Evolutionary conservation across 23 tunicate species (phyloP).

Genomic region (Phallusia fumigata): DNA sequence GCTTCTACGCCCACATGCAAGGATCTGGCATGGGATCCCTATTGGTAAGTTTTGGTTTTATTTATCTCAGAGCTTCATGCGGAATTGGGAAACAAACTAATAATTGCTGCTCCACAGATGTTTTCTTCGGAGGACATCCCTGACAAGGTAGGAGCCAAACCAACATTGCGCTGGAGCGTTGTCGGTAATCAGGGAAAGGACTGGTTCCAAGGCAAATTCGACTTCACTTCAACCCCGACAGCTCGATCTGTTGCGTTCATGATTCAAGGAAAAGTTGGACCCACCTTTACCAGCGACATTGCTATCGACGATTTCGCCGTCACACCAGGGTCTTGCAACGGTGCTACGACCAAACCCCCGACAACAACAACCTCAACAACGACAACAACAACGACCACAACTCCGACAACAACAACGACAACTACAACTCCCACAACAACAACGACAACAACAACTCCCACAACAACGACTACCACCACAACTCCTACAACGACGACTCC

Average conservation of each 20-base stretch:
- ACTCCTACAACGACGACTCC: no score
- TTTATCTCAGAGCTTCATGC: no score
- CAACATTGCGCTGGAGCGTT: constrained; percentile 20
- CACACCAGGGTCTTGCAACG: constrained; percentile 49
- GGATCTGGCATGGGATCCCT: constrained; percentile 83
- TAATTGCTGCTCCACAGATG: constrained; percentile 29
- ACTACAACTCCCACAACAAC: constrained; percentile 34
- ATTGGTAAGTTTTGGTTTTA: constrained; percentile 23
- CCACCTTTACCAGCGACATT: constrained; percentile 87
- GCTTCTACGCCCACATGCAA: constrained; percentile 77
- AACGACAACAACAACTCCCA: constrained; percentile 18
- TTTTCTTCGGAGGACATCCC: constrained; percentile 48
- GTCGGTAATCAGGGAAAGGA: constrained; percentile 71
- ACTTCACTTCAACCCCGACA: constrained; percentile 21
- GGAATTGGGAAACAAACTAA: neutral
- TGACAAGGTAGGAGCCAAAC: constrained; percentile 5
- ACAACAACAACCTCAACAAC: constrained; percentile 41
- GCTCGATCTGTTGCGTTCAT: constrained; percentile 45
- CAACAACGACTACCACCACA: constrained; percentile 30
- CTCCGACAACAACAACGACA: constrained; percentile 34
- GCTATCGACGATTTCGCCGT: constrained; percentile 78
- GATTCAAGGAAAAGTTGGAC: constrained; percentile 75
- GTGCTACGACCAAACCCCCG: neutral
- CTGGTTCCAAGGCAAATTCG: constrained; percentile 46
- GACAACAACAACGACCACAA: constrained; percentile 25